phyloP scores from a whole-genome alignment of 1,140 invertebrate species.

The Coptotermes formosanus region DNA sequence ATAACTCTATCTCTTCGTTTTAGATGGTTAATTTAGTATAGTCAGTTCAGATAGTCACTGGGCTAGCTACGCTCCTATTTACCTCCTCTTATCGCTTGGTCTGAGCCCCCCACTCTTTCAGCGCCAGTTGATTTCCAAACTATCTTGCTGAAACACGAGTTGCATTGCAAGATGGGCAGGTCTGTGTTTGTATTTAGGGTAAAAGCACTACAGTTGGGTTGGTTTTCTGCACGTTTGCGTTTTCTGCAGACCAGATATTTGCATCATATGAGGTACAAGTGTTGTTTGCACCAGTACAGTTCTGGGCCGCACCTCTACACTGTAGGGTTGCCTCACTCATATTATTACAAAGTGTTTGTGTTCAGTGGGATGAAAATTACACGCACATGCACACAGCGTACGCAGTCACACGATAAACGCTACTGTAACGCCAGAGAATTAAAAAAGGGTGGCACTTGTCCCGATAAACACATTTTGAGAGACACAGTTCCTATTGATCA shows the following conservation, averaged over 20 bases:
- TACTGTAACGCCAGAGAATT: not conserved
- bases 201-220: not conserved
- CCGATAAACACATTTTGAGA: no score
- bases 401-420: not conserved
- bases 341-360: slow-evolving; percentile 17
- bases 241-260: not conserved
- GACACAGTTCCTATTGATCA: no score
- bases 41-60: no score
- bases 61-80: no score
- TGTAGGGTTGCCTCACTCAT: not conserved
- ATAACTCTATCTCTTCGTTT: no score
- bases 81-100: no score
- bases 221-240: not conserved
- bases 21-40: no score
- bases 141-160: no score
- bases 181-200: not conserved
- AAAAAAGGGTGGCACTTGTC: no score
- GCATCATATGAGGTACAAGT: not conserved
- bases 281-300: not conserved
- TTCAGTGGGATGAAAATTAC: not conserved
- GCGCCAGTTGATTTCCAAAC: no score
- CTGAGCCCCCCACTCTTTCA: no score
- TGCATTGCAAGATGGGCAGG: no score
- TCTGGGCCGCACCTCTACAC: not conserved
- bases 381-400: not conserved